Percentiles rank a stretch among this genome's conserved stretches.
Evolutionary conservation across 64 coral and sea anemone genomes (phyloP).

Genomic region (Montipora efflorescens): DNA sequence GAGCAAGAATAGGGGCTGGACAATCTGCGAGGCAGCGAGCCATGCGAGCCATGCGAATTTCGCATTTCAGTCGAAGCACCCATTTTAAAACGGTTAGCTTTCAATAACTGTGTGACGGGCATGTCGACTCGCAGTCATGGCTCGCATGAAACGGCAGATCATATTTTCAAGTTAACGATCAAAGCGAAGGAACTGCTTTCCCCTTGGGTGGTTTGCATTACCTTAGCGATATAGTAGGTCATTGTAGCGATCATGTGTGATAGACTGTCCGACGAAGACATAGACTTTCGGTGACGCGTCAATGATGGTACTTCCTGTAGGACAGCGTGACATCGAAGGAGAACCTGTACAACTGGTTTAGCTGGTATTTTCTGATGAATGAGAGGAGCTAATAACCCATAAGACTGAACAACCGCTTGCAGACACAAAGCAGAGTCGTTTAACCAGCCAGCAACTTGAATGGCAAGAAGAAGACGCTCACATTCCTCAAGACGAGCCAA

Average conservation of each 20-base stretch:
- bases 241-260: slow-evolving; percentile 97
- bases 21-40: too few relatives aligned
- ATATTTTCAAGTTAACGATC: too few relatives aligned
- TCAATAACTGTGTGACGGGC: too few relatives aligned
- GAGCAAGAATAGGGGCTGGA: too few relatives aligned
- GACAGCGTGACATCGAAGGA: slow-evolving; percentile 89
- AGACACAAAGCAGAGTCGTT: slow-evolving; percentile 88
- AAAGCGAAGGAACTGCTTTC: too few relatives aligned
- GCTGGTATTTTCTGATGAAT: slow-evolving; percentile 91
- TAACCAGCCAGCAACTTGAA: slow-evolving; percentile 92
- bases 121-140: too few relatives aligned
- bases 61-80: too few relatives aligned
- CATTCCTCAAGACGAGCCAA: slow-evolving; percentile 85
- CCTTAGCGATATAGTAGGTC: slow-evolving; percentile 94
- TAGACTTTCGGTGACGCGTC: slow-evolving; percentile 80
- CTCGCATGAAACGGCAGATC: too few relatives aligned
- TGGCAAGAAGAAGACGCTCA: slow-evolving; percentile 81
- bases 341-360: slow-evolving; percentile 98
- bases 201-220: slow-evolving; percentile 14
- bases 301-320: slow-evolving; percentile 97
- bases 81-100: too few relatives aligned
- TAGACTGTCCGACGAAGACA: slow-evolving; percentile 83
- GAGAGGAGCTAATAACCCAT: slow-evolving; percentile 90
- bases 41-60: too few relatives aligned
- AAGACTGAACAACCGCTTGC: slow-evolving; percentile 90